Evolutionary conservation across 2,797 vertebrate species (phyloP).

Genomic region (Florisuga fusca): DNA sequence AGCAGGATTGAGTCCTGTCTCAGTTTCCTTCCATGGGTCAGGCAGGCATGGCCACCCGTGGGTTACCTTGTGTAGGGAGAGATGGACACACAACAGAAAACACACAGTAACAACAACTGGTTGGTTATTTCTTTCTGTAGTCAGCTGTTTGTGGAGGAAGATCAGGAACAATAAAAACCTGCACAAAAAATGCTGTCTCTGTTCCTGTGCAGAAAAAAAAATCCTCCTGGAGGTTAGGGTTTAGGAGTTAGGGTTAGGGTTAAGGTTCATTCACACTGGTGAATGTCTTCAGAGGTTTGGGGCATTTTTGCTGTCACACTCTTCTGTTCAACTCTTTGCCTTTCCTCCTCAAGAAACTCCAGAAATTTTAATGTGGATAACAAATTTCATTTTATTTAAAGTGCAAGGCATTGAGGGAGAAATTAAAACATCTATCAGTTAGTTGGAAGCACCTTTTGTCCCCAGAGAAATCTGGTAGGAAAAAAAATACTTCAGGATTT

Average conservation of each 20-base stretch:
- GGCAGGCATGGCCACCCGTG: not conserved
- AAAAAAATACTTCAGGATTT: not conserved
- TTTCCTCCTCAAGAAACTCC: not conserved
- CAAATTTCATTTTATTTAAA: not conserved
- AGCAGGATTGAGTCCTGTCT: not conserved
- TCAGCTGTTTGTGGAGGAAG: not conserved
- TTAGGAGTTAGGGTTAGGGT: too few relatives aligned
- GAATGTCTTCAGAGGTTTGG: not conserved
- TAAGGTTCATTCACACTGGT: not conserved
- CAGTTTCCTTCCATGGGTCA: not conserved
- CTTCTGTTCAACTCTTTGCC: not conserved
- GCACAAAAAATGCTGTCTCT: not conserved
- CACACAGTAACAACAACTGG: too few relatives aligned
- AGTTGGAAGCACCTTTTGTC: not conserved
- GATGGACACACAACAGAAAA: not conserved
- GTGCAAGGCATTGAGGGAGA: not conserved
- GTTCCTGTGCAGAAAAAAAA: too few relatives aligned
- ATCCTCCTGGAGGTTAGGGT: too few relatives aligned
- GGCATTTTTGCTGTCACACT: not conserved
- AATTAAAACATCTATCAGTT: not conserved
- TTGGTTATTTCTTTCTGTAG: not conserved
- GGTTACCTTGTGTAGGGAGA: too few relatives aligned
- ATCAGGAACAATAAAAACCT: not conserved
- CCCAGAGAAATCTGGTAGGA: not conserved
- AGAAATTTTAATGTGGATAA: not conserved